Base-by-base conservation (phyloP, 2,113 vertebrate species). In the Anthoscopus minutus region DNA sequence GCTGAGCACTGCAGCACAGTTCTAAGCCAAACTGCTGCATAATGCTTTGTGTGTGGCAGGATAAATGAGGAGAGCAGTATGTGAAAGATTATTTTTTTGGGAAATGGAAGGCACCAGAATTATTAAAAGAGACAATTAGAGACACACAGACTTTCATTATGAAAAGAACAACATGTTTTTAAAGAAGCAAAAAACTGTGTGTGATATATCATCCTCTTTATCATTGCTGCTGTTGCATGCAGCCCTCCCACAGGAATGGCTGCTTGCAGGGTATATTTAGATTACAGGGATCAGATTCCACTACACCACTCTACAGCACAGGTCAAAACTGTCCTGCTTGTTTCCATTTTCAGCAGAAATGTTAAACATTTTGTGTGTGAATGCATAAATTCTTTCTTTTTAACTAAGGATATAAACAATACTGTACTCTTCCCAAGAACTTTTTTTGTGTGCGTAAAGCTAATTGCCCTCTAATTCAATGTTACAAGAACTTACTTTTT, bases 291-390 rank as follows among this genome's bases (percentile, higher is more conserved):
- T 67, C 62, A 89, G 35, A 86, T 54, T 72, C 84, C 8, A 58
- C 62, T 51, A 54, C 9, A 62, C 6, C 8, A 7, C 45, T 69
- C 60, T 51, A 69, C 24, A 76, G 31, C 35, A 79, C 58, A 85
- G 64, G 74, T 91, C 82, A 92, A 88, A 87, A 90, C 37, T 53
- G 7, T 67, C 23, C 30, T 86, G n/a, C 50, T 85, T 93, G 87
- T 93, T 96, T 96, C 70, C 16, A 57, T 74, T 97, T 92, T 71
- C 50, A 93, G 45, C 33, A 72, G 73, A 96, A 94, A 93, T 87
- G 8, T 85, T 72, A 87, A 96, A 74, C 44, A 85, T 83, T 96
- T 81, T 28, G 3, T 82, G 73, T 76, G 45, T 73, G 50, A 72
- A 72, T 83, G 54, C 69, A 74, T 71, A 92, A 85, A 76, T 42